Percentiles rank a stretch among this genome's conserved stretches.
phyloP scores from a whole-genome alignment of 2,888 invertebrate species.

The Digitonthophagus gazella region DNA sequence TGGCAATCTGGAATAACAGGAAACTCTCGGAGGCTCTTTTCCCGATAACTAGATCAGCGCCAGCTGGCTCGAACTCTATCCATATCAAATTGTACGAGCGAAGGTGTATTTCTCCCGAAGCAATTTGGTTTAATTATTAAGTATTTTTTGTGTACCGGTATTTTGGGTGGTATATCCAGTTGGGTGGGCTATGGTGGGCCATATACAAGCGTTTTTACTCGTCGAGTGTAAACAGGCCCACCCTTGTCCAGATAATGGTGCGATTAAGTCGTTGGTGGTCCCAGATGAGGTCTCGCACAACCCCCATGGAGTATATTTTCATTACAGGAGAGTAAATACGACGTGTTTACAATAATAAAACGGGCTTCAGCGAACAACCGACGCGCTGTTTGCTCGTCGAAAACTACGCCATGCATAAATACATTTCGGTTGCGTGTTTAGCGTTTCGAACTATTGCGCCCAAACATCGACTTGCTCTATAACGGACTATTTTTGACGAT shows the following conservation, averaged over 20 bases:
- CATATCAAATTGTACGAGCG: background rate
- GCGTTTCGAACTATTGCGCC: background rate
- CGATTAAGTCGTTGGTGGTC: conserved; percentile 42
- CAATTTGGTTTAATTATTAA: too few relatives aligned
- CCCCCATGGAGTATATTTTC: conserved; percentile 22
- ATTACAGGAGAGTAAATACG: conserved; percentile 26
- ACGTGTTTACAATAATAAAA: conserved; percentile 26
- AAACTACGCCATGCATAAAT: background rate
- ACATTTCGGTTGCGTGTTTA: background rate
- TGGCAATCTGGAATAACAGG: background rate
- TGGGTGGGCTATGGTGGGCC: background rate
- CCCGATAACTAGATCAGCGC: background rate
- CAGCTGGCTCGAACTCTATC: background rate
- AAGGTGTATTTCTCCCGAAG: too few relatives aligned
- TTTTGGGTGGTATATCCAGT: background rate
- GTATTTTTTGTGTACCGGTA: background rate
- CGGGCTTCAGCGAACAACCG: background rate
- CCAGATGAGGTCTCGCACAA: conserved; percentile 4
- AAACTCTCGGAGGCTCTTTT: background rate
- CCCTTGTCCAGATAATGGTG: conserved; percentile 39
- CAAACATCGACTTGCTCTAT: background rate
- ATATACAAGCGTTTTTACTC: background rate
- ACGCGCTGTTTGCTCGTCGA: background rate
- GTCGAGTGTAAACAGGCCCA: conserved; percentile 34
- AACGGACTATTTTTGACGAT: background rate